Conservation (phyloP, 2,888 invertebrate genomes). For the Girardia tigrina region DNA sequence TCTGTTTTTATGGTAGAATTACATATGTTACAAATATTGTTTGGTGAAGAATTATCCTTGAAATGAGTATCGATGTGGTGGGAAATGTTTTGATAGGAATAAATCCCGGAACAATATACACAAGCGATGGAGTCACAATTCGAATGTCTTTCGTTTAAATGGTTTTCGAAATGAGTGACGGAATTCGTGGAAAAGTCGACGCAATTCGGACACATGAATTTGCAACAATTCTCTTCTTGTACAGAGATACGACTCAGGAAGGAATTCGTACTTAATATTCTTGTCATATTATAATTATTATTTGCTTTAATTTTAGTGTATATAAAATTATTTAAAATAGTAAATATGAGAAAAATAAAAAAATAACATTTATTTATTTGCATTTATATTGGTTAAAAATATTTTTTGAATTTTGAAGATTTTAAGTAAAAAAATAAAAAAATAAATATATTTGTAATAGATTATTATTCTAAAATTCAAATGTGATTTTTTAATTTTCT, state of each 20-base stretch:
- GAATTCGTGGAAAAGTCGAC: background rate
- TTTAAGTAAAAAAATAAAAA: too few relatives aligned
- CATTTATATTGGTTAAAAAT: too few relatives aligned
- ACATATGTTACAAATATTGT: background rate
- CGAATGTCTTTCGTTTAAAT: background rate
- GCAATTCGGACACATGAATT: background rate
- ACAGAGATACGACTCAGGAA: background rate
- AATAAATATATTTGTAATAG: too few relatives aligned
- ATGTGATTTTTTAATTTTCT: too few relatives aligned
- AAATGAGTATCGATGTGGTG: background rate
- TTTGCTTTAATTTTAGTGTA: too few relatives aligned
- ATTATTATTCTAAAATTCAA: too few relatives aligned
- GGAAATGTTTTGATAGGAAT: background rate
- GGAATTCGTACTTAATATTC: background rate
- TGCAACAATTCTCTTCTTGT: background rate
- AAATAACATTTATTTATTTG: too few relatives aligned
- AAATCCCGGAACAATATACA: background rate
- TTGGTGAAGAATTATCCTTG: background rate
- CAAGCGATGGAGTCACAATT: background rate
- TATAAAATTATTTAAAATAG: too few relatives aligned
- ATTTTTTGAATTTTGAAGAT: too few relatives aligned
- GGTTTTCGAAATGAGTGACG: background rate
- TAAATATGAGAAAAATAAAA: too few relatives aligned
- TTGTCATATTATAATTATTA: too few relatives aligned
- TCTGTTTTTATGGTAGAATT: background rate